A percentile compares a stretch with the other conserved stretches of the same genome.
phyloP scores from a whole-genome alignment of 2,797 vertebrate species.

The Helicolenus hilgendorfi region DNA sequence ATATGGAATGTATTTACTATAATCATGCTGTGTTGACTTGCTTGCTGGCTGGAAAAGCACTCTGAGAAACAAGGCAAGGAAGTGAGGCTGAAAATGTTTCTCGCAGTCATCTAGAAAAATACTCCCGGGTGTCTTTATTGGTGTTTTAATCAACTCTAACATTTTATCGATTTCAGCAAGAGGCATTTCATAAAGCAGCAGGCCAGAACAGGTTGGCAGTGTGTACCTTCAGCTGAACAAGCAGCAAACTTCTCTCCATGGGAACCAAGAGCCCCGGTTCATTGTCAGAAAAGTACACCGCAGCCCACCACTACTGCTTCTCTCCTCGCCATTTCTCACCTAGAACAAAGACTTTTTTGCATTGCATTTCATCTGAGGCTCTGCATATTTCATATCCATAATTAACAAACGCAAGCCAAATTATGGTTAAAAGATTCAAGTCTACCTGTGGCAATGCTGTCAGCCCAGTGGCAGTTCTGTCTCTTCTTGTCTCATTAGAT shows the following conservation, averaged over 20 bases:
- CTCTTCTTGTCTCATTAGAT: constrained; percentile 67
- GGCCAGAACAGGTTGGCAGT: constrained; percentile 72
- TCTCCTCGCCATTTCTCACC: not conserved
- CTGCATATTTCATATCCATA: constrained; percentile 56
- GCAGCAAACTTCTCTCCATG: constrained; percentile 68
- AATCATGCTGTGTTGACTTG: constrained; percentile 19
- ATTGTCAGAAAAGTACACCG: constrained; percentile 2
- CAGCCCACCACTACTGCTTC: not conserved
- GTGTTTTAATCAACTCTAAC: constrained; percentile 86
- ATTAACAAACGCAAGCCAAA: constrained; percentile 68
- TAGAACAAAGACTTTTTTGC: not conserved
- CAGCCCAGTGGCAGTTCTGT: constrained; percentile 42
- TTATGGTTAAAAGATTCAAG: constrained; percentile 48
- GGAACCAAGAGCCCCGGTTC: constrained; percentile 26
- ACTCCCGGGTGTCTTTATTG: constrained; percentile 79
- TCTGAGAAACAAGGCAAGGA: constrained; percentile 31
- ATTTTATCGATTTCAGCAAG: constrained; percentile 83
- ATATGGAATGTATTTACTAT: constrained; percentile 11
- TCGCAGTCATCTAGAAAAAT: constrained; percentile 56
- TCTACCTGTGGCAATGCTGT: constrained; percentile 54
- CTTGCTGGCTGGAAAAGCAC: constrained; percentile 16
- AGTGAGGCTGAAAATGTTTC: constrained; percentile 48
- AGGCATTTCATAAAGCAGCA: constrained; percentile 84
- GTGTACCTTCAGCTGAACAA: constrained; percentile 74
- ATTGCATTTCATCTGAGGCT: constrained; percentile 15